Evolutionary conservation across 2,888 invertebrate genomes (phyloP).

Genomic region (Eilema griseolum): DNA sequence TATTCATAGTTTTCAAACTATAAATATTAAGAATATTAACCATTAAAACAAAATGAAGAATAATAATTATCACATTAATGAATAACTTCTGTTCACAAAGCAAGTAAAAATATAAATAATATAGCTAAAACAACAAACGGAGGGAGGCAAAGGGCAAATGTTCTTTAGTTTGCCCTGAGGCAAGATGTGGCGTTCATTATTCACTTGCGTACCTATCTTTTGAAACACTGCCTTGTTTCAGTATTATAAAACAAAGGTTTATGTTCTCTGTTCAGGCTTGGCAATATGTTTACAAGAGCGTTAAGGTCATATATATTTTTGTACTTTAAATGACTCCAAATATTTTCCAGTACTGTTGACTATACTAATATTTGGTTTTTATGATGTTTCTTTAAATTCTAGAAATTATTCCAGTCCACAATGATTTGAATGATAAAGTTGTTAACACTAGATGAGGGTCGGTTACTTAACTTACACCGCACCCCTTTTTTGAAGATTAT

Average conservation of each 20-base stretch:
- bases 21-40: too few species aligned
- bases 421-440: too few species aligned
- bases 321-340: neutral
- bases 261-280: constrained; percentile 31
- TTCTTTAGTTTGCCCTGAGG: constrained; percentile 42
- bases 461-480: too few species aligned
- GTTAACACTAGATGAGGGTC: too few species aligned
- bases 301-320: neutral
- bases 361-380: neutral
- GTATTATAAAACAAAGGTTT: constrained; percentile 46
- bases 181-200: constrained; percentile 53
- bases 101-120: constrained; percentile 23
- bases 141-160: constrained; percentile 18
- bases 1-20: too few species aligned
- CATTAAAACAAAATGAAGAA: neutral
- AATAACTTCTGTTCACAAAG: constrained; percentile 3
- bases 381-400: neutral
- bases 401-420: too few species aligned
- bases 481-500: too few species aligned
- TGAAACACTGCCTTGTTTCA: constrained; percentile 42
- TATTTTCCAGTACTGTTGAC: neutral
- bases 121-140: constrained; percentile 27
- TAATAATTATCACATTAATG: neutral
- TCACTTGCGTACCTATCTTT: constrained; percentile 49
- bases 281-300: neutral